These are phyloP conservation scores for Drosophila orena DNA, from an alignment of 1,140 invertebrate species.

Conservation along the genomic window DNA sequence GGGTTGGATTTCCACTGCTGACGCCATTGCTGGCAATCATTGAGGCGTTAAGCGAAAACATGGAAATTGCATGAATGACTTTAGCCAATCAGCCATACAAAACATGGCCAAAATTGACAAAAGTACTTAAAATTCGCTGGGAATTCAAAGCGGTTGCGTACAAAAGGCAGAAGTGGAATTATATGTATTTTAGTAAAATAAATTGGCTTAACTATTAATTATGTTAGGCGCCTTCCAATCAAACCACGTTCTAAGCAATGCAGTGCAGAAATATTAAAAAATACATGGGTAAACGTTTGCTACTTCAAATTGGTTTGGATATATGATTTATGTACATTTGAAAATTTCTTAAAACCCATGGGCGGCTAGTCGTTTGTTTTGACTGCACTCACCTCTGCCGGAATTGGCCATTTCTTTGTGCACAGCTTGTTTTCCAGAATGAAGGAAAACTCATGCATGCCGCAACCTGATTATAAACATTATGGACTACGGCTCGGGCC, in stretches of 20 bases:
- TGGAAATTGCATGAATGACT: slow-evolving; percentile 53
- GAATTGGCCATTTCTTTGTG: not conserved
- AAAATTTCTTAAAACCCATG: not conserved
- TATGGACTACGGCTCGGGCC: not conserved
- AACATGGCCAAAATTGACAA: slow-evolving; percentile 33
- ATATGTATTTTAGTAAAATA: not conserved
- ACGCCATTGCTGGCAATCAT: slow-evolving; percentile 53
- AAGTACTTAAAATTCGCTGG: not conserved
- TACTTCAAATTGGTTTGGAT: too few relatives aligned
- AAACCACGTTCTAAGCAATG: too few relatives aligned
- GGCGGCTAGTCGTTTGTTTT: not conserved
- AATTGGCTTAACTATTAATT: too few relatives aligned
- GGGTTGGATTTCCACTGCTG: slow-evolving; percentile 24
- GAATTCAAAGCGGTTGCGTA: not conserved
- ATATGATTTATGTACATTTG: too few relatives aligned
- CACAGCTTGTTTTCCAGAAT: slow-evolving; percentile 23
- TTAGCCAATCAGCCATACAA: slow-evolving; percentile 43
- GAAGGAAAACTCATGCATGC: slow-evolving; percentile 20
- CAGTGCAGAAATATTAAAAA: too few relatives aligned
- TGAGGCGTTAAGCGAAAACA: slow-evolving; percentile 50
- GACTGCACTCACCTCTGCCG: not conserved
- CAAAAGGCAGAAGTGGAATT: too few relatives aligned
- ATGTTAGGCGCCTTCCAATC: too few relatives aligned
- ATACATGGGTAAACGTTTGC: too few relatives aligned
- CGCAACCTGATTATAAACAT: slow-evolving; percentile 33